Conservation (phyloP, 2,888 invertebrate genomes). For the Trichogramma dendrolimi region DNA sequence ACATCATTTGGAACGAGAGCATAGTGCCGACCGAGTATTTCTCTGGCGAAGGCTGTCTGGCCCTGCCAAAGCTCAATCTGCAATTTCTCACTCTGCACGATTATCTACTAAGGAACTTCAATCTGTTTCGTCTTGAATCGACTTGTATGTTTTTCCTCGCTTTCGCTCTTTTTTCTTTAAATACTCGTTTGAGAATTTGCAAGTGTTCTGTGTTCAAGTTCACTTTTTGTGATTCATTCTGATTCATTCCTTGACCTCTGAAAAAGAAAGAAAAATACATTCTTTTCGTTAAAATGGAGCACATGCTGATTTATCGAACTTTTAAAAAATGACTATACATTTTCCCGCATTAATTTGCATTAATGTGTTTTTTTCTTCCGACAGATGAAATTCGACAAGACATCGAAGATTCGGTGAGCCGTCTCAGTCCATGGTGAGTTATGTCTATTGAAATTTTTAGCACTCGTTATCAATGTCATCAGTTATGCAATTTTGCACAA, state of each 20-base stretch:
- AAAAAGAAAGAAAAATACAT: background rate
- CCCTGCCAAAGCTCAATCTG: conserved; percentile 93
- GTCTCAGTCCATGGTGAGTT: conserved; percentile 87
- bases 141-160: conserved; percentile 69
- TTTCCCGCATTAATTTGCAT: conserved; percentile 2
- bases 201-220: background rate
- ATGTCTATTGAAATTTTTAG: background rate
- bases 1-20: conserved; percentile 98
- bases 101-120: conserved; percentile 94
- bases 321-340: background rate
- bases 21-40: conserved; percentile 97
- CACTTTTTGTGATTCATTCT: no score
- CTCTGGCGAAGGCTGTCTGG: conserved; percentile 91
- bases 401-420: conserved; percentile 92
- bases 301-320: no score
- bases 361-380: conserved; percentile 39
- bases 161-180: background rate
- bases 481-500: no score
- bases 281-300: no score
- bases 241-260: no score
- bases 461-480: no score
- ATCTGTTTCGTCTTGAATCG: conserved; percentile 93
- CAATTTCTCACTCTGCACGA: conserved; percentile 98
- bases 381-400: conserved; percentile 97
- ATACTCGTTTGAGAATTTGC: background rate